Base-by-base conservation (phyloP, 2,797 vertebrate genomes). In the Melopsittacus undulatus region DNA sequence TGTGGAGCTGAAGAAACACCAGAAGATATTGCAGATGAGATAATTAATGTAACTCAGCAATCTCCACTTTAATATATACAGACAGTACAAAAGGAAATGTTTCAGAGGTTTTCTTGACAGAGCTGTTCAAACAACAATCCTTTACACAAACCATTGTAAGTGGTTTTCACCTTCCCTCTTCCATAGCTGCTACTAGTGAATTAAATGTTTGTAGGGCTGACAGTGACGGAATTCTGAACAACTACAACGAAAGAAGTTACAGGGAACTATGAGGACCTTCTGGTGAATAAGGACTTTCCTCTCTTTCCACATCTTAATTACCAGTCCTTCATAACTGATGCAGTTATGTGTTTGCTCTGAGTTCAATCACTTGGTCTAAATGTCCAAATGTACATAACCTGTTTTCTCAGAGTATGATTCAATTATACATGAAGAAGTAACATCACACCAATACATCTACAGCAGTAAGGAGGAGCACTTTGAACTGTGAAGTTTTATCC, bases 1-100 rank as follows among this genome's bases (percentile, higher is more conserved):
- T 69, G 57, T 57, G 84, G 91, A 97, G 87, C 61, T 51, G 59
- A 94, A 88, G 82, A 91, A 91, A 67, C 18, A 32, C 42, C 61
- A 91, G 66, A 90, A 94, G 80, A 78, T 40, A 34, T 32, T 42
- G n/a, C 7, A 75, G 5, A n/a, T 36, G 43, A 89, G 46, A 68
- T n/a, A 76, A 95, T 72, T 62, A 72, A 61, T 26, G 29, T 18
- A 64, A 80, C 6, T 46, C 48, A n/a, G 24, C 3, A 3, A 78
- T n/a, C 23, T 45, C 42, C 34, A 42, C 30, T 77, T 73, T 1
- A 27, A 45, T 18, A 90, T 91, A 74, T 59, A 52, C 14, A 87
- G 77, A 77, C 30, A 76, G 40, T 26, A 89, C 17, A 51, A 79
- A 76, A 83, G 30, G 16, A 83, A 68, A 27, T 1, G 59, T 68